Conservation (phyloP, 2,888 invertebrate species). For the Pantelozetes paolii region DNA sequence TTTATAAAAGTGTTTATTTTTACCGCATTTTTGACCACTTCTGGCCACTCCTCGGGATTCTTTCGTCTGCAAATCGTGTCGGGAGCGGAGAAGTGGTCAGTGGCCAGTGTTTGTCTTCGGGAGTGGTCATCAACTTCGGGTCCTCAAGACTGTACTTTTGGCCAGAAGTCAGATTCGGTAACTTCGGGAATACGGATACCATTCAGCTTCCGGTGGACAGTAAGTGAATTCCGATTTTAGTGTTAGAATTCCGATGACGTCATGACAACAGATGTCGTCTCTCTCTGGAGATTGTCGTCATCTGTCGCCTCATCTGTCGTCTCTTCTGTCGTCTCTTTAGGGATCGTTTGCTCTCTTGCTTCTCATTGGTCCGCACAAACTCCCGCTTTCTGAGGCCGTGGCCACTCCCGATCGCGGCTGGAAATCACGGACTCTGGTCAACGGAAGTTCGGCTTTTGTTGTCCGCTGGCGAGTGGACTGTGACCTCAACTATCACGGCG, state of each 20-base stretch:
- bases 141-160: not conserved
- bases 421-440: not conserved
- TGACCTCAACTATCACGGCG: constrained; percentile 61
- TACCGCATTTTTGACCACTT: no score
- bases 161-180: not conserved
- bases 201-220: constrained; percentile 47
- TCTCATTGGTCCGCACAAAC: not conserved
- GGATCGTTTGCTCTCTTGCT: constrained; percentile 37
- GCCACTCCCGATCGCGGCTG: constrained; percentile 19
- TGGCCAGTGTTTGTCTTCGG: no score
- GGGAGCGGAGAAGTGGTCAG: no score
- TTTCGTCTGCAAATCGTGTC: no score
- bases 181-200: constrained; percentile 24
- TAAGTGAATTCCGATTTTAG: constrained; percentile 42
- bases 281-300: not conserved
- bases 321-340: not conserved
- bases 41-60: no score
- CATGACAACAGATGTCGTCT: not conserved
- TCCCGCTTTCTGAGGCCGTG: not conserved
- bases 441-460: no score
- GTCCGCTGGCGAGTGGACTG: constrained; percentile 22
- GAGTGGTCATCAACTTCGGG: no score
- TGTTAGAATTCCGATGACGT: not conserved
- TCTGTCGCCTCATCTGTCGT: not conserved
- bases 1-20: no score